Percentiles rank a stretch among this genome's conserved stretches.
Evolutionary conservation across 2,113 vertebrate species (phyloP).

Genomic region (Crotalus helleri): DNA sequence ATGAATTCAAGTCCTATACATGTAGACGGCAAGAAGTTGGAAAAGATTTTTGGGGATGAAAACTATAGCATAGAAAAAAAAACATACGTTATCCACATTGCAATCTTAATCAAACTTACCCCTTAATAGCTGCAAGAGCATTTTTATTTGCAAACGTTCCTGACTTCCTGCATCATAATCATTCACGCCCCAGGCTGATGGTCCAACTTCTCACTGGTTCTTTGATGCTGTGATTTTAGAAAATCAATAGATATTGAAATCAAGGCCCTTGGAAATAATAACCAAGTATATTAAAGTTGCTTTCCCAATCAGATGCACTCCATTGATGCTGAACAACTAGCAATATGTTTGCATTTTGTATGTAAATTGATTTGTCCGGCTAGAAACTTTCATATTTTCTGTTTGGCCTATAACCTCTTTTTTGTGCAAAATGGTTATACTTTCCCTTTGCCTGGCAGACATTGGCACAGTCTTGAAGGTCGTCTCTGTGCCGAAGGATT

Average conservation of each 20-base stretch:
- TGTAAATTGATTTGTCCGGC: not conserved
- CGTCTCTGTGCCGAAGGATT: conserved; percentile 87
- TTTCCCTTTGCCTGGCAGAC: conserved; percentile 67
- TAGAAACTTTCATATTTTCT: not conserved
- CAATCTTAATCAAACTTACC: not conserved
- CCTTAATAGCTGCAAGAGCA: not conserved
- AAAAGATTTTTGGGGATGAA: not conserved
- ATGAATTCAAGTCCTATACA: not conserved
- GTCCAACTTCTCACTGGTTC: not conserved
- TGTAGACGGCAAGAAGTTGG: not conserved
- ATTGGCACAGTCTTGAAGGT: conserved; percentile 90
- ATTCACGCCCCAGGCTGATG: not conserved
- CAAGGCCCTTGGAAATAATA: not conserved
- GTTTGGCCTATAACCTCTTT: not conserved
- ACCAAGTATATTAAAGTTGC: not conserved
- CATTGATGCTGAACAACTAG: no score
- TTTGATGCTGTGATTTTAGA: not conserved
- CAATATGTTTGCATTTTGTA: not conserved
- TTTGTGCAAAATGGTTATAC: not conserved
- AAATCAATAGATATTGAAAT: not conserved
- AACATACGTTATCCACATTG: no score
- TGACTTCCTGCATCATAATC: not conserved
- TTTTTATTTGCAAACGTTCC: not conserved
- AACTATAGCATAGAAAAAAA: not conserved
- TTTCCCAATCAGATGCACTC: not conserved